These are phyloP conservation scores for Dicranocentrus wangi DNA, from an alignment of 2,888 invertebrate genomes.

Conservation along the genomic window DNA sequence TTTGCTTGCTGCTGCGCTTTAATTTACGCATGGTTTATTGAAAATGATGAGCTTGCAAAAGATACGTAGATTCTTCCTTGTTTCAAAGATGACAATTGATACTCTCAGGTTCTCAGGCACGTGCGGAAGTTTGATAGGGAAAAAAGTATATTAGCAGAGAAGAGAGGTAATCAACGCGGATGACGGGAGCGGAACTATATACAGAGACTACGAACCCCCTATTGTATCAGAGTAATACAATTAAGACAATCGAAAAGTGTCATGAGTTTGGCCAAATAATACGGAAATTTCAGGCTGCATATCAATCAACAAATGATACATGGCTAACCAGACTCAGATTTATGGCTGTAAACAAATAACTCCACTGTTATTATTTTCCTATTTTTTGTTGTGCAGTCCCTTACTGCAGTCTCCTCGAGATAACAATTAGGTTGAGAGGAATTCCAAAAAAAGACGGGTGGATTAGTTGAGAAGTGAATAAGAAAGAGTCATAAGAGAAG, in stretches of 20 bases:
- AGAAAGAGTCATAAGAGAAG: too few relatives aligned
- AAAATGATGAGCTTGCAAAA: not conserved
- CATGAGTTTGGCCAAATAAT: slow-evolving; percentile 22
- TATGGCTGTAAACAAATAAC: too few relatives aligned
- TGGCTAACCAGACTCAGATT: too few relatives aligned
- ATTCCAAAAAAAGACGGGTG: too few relatives aligned
- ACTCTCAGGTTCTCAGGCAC: not conserved
- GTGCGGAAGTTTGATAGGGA: not conserved
- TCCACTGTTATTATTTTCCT: too few relatives aligned
- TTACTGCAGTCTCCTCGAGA: too few relatives aligned
- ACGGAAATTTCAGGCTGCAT: slow-evolving; percentile 34
- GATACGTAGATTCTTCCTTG: slow-evolving; percentile 1
- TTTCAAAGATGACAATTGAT: not conserved
- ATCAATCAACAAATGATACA: slow-evolving; percentile 10
- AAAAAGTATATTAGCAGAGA: not conserved
- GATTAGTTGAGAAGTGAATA: too few relatives aligned
- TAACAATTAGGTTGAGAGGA: too few relatives aligned
- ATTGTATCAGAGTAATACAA: too few relatives aligned
- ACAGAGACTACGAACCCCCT: not conserved
- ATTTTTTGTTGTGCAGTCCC: too few relatives aligned
- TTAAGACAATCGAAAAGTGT: not conserved
- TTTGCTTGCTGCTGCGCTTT: too few relatives aligned
- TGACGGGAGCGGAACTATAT: not conserved
- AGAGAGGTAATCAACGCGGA: too few relatives aligned
- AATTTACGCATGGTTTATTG: not conserved